Evolutionary conservation across 2,888 invertebrate genomes (phyloP), one percentile per base, ranked within the genome.

Genomic region (Aphidius colemani): DNA sequence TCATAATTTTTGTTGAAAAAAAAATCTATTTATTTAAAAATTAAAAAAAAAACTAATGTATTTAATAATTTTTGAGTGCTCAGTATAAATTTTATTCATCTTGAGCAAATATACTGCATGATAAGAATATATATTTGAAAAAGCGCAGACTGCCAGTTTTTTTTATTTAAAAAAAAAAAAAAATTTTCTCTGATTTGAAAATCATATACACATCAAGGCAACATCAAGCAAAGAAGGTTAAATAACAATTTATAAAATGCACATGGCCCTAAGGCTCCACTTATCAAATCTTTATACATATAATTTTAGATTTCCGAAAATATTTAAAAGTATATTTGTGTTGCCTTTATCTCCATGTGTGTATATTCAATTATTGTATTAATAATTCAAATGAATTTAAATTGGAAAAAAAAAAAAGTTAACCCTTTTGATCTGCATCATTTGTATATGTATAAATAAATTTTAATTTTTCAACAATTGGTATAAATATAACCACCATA

Each of bases 231-330:
- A 18, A 18, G 13, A 18, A 30, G 30, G 30, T 30, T 30, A 30
- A 30, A 30, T 30, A 30, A 30, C 0, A 30, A 30, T 30, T 30
- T 30, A 53, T 41, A 39, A 48, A 13, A 53, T 60, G 39, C 68
- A 68, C 68, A 68, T 70, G 70, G 70, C 70, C 70, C 65, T 56
- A 18, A 53, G 53, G 48, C 67, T 66, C 66, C 65, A 67, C 70
- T 70, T 70, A 70, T 70, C 70, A 66, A 62, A 66, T 69, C 66
- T 70, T 30, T 5, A 30, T 30, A 30, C 5, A 30, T 30, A 66
- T 70, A 70, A 70, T 67, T 69, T 70, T 70, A 69, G 71, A 72
- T 70, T 71, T 70, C 69, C 64, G 59, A 69, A 69, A 70, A 70
- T 65, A 61, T 10, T 59, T 59, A 30, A 30, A 2, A 1, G 30